These are phyloP conservation scores for Gnatocerus cornutus DNA, from an alignment of 2,888 invertebrate species.

Conservation along the genomic window DNA sequence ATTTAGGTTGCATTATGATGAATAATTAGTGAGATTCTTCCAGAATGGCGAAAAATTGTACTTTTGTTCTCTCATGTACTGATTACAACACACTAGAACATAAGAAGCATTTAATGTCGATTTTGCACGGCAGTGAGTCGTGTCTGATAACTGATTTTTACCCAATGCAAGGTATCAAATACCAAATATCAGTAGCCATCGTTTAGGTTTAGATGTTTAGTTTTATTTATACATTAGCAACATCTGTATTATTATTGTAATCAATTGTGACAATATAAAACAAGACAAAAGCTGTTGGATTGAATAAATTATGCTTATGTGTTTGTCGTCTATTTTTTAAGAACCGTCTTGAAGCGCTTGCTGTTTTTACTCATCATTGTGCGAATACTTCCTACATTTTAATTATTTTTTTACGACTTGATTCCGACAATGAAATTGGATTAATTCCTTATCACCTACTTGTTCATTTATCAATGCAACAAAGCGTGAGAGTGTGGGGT, in stretches of 20 bases:
- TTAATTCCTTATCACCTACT: neutral
- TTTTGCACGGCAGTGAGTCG: conserved; percentile 28
- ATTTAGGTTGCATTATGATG: conserved; percentile 35
- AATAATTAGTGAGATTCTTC: conserved; percentile 44
- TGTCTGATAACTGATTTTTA: conserved; percentile 39
- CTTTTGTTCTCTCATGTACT: conserved; percentile 28
- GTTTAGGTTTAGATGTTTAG: conserved; percentile 53
- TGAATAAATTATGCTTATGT: conserved; percentile 66
- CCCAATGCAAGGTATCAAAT: conserved; percentile 51
- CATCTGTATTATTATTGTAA: conserved; percentile 60
- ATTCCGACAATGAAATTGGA: conserved; percentile 13
- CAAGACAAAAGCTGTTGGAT: conserved; percentile 64
- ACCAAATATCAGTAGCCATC: conserved; percentile 55
- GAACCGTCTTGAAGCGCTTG: conserved; percentile 13
- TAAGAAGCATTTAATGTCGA: conserved; percentile 40
- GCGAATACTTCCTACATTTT: conserved; percentile 25
- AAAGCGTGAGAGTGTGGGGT: neutral
- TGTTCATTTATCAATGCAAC: neutral
- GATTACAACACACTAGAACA: conserved; percentile 33
- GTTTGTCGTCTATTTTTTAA: conserved; percentile 53
- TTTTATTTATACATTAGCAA: conserved; percentile 53
- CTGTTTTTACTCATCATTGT: conserved; percentile 23
- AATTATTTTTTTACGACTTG: conserved; percentile 22
- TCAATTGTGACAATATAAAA: conserved; percentile 69
- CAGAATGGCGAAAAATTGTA: conserved; percentile 30